These are phyloP conservation scores for Himalopsyche kuldschensis DNA, from an alignment of 2,888 invertebrate genomes.

Conservation along the genomic window DNA sequence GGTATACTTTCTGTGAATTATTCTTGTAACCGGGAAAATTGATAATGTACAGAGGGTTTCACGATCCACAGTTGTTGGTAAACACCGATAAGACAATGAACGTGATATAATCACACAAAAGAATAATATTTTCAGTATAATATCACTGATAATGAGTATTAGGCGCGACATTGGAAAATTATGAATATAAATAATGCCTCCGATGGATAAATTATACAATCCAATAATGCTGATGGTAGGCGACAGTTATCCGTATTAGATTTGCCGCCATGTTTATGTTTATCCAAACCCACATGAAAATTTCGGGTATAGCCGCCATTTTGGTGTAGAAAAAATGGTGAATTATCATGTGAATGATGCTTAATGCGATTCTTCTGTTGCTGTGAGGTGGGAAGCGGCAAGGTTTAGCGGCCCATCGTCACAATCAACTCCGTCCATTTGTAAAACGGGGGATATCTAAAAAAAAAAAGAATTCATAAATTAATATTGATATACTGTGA, in stretches of 20 bases:
- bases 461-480: conserved; percentile 31
- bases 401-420: conserved; percentile 71
- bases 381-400: conserved; percentile 69
- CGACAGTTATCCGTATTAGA: neutral
- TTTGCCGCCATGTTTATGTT: neutral
- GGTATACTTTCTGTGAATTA: neutral
- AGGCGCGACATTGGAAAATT: neutral
- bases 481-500: neutral
- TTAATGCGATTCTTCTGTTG: conserved; percentile 60
- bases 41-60: neutral
- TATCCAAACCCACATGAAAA: neutral
- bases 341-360: neutral
- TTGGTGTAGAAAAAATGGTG: neutral
- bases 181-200: conserved; percentile 24
- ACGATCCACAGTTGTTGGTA: neutral
- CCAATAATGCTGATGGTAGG: neutral
- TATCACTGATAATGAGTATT: conserved; percentile 11
- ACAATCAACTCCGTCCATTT: conserved; percentile 49
- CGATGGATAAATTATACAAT: conserved; percentile 4
- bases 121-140: neutral
- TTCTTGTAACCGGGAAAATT: neutral
- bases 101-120: neutral
- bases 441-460: conserved; percentile 51
- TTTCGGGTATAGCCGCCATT: neutral
- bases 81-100: neutral